Percentiles rank a stretch among this genome's conserved stretches.
Conservation (phyloP, 2,888 invertebrate genomes). For the Masnerella sp. region DNA sequence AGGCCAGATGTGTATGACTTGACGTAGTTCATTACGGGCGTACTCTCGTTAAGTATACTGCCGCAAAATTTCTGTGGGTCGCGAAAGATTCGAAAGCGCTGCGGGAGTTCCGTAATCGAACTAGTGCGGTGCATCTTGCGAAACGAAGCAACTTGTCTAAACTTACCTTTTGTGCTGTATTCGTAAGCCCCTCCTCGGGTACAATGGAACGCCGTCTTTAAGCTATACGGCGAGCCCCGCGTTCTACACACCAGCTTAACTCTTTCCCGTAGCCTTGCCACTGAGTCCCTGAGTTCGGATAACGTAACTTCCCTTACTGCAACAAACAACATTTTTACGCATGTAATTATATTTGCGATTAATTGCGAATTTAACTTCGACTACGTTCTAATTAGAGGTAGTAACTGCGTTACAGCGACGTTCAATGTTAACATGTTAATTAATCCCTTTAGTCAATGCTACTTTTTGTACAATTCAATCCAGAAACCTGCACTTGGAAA, state of each 20-base stretch:
- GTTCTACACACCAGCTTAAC: slow-evolving; percentile 77
- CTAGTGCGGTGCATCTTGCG: slow-evolving; percentile 2
- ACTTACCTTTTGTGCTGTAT: slow-evolving; percentile 77
- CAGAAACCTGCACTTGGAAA: too few species aligned
- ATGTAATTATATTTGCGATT: not conserved
- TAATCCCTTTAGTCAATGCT: too few species aligned
- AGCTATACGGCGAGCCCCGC: slow-evolving; percentile 77
- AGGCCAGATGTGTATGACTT: slow-evolving; percentile 24
- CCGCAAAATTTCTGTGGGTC: slow-evolving; percentile 35
- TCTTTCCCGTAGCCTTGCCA: slow-evolving; percentile 76
- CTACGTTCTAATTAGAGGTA: too few species aligned
- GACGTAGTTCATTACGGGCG: slow-evolving; percentile 38
- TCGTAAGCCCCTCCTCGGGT: slow-evolving; percentile 75
- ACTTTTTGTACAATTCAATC: too few species aligned
- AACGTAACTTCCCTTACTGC: slow-evolving; percentile 76
- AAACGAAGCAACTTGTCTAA: slow-evolving; percentile 21
- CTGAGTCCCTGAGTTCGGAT: slow-evolving; percentile 77
- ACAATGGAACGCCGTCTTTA: slow-evolving; percentile 75
- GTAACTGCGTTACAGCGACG: too few species aligned
- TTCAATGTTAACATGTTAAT: too few species aligned
- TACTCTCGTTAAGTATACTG: slow-evolving; percentile 40
- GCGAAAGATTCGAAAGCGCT: slow-evolving; percentile 19
- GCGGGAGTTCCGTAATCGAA: slow-evolving; percentile 10
- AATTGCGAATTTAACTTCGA: too few species aligned
- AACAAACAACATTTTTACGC: slow-evolving; percentile 53